Conservation (phyloP, 1,140 invertebrate species). For the Orius insidiosus region DNA sequence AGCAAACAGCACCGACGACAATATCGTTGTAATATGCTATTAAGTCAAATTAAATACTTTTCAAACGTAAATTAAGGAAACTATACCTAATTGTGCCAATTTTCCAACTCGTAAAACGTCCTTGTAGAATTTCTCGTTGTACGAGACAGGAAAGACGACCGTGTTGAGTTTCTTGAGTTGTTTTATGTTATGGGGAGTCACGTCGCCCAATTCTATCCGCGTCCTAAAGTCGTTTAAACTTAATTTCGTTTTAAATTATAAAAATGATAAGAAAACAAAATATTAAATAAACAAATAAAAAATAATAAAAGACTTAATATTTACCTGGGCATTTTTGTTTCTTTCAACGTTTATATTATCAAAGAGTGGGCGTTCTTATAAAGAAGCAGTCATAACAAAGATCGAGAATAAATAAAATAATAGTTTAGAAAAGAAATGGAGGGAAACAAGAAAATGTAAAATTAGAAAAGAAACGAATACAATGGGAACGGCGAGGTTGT, state of each 20-base stretch:
- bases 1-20: slow-evolving; percentile 96
- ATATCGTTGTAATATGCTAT: slow-evolving; percentile 98
- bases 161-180: slow-evolving; percentile 94
- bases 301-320: too few species aligned
- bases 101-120: slow-evolving; percentile 97
- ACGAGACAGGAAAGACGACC: slow-evolving; percentile 96
- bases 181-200: slow-evolving; percentile 96
- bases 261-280: background rate
- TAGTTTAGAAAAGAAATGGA: slow-evolving; percentile 2
- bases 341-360: background rate
- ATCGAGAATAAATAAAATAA: background rate
- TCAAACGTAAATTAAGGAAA: too few species aligned
- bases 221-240: slow-evolving; percentile 35
- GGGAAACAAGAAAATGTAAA: slow-evolving; percentile 1
- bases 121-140: slow-evolving; percentile 99
- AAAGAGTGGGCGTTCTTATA: background rate
- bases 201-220: slow-evolving; percentile 92
- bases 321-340: slow-evolving; percentile 1
- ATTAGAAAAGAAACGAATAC: background rate
- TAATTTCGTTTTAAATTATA: background rate
- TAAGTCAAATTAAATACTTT: slow-evolving; percentile 8
- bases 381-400: too few species aligned
- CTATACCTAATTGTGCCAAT: slow-evolving; percentile 72
- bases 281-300: slow-evolving; percentile 4
- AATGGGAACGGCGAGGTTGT: background rate